phyloP scores from a whole-genome alignment of 2,113 vertebrate species.

The Bucco capensis region DNA sequence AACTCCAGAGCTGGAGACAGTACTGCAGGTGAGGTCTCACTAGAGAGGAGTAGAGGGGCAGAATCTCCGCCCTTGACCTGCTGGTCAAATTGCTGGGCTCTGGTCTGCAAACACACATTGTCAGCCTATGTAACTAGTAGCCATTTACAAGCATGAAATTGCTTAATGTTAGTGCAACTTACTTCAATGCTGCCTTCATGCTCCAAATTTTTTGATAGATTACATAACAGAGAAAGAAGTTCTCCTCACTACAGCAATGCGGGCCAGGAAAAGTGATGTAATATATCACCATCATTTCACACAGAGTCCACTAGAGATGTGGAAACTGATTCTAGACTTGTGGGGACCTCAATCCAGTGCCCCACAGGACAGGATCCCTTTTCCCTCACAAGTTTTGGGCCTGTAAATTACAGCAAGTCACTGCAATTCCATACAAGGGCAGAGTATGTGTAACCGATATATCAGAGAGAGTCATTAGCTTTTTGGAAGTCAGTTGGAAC shows the following conservation, averaged over 20 bases:
- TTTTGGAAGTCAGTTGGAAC: background rate
- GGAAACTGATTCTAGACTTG: background rate
- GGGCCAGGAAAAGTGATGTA: background rate
- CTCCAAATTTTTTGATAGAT: background rate
- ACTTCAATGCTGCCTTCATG: background rate
- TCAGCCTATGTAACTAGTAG: background rate
- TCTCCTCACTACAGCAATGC: background rate
- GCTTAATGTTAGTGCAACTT: background rate
- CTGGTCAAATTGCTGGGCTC: background rate
- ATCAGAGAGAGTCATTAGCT: background rate
- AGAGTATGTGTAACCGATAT: background rate
- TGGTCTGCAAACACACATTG: accelerated
- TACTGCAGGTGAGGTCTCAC: background rate
- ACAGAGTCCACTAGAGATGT: background rate
- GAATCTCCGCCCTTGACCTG: background rate
- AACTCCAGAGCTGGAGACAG: background rate
- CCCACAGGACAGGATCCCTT: background rate
- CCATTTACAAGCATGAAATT: background rate
- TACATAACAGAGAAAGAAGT: background rate
- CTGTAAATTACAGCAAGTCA: background rate
- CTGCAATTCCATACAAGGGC: background rate
- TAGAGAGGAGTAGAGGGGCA: background rate
- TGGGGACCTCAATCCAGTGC: background rate
- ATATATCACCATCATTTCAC: background rate
- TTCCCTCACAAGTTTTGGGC: background rate